phyloP scores from a whole-genome alignment of 2,797 vertebrate species.

The Muscicapa comitata region DNA sequence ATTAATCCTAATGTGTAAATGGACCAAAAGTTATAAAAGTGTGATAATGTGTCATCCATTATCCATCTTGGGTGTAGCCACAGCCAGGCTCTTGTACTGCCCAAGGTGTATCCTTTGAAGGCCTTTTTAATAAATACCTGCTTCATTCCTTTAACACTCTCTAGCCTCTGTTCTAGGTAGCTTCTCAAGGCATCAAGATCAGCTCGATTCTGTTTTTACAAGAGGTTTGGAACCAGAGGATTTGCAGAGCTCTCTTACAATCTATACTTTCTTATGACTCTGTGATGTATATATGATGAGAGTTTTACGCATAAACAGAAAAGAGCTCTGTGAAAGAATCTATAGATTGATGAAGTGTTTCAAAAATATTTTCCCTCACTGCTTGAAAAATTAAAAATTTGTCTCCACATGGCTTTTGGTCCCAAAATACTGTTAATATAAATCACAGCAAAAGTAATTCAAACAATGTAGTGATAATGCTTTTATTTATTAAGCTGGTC shows the following conservation, averaged over 20 bases:
- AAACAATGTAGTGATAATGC: not conserved
- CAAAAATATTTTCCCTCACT: not conserved
- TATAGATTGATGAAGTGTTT: not conserved
- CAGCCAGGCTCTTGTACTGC: not conserved
- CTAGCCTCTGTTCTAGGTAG: not conserved
- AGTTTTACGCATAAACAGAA: not conserved
- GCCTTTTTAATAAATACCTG: not conserved
- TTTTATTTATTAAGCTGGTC: not conserved
- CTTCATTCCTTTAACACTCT: not conserved
- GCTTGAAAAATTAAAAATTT: not conserved
- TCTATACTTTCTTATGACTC: not conserved
- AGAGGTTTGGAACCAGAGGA: not conserved
- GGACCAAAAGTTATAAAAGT: not conserved
- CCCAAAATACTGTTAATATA: not conserved
- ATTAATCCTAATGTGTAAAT: not conserved
- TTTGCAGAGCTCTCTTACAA: not conserved
- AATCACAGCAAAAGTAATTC: not conserved
- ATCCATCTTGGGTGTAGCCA: not conserved
- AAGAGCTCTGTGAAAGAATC: not conserved
- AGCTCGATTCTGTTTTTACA: not conserved
- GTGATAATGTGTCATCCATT: rapidly evolving
- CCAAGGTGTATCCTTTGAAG: not conserved
- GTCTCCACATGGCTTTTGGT: not conserved
- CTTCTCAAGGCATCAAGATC: not conserved
- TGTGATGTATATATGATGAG: not conserved